A percentile compares a stretch with the other conserved stretches of the same genome.
Evolutionary conservation across 2,113 vertebrate genomes (phyloP).

Genomic region (Siphamia tubifer): DNA sequence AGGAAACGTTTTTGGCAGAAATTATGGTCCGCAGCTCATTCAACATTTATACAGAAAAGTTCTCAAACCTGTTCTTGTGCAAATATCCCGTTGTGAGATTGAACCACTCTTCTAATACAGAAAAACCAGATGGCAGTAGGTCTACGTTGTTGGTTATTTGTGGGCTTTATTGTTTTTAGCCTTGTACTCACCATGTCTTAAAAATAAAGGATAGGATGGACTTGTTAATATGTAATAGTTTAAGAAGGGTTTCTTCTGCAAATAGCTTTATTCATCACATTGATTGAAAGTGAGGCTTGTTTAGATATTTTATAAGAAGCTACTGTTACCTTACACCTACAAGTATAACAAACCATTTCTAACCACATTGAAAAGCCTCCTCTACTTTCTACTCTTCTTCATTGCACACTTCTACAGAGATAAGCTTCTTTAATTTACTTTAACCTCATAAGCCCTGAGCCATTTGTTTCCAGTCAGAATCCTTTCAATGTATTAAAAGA

Average conservation of each 20-base stretch:
- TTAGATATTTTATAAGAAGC: neutral
- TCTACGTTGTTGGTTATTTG: constrained; percentile 35
- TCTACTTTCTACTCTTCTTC: neutral
- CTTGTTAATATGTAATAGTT: neutral
- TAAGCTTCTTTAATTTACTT: no score
- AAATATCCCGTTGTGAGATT: neutral
- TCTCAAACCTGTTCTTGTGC: neutral
- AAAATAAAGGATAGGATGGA: neutral
- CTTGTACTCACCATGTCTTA: neutral
- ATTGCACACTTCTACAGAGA: neutral
- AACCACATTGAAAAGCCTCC: no score
- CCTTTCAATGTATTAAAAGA: no score
- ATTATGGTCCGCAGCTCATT: constrained; percentile 38
- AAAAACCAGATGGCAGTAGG: constrained; percentile 67
- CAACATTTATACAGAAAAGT: constrained; percentile 33
- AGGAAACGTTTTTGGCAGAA: constrained; percentile 3
- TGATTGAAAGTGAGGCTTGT: no score
- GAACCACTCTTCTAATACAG: constrained; percentile 46
- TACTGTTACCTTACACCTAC: neutral
- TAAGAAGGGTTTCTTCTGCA: neutral
- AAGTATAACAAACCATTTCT: no score
- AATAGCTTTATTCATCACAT: neutral
- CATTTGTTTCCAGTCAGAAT: no score
- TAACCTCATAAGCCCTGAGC: no score
- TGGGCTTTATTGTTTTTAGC: constrained; percentile 8